Evolutionary conservation across 2,888 invertebrate genomes (phyloP).

Genomic region (Augochlorella aurata): DNA sequence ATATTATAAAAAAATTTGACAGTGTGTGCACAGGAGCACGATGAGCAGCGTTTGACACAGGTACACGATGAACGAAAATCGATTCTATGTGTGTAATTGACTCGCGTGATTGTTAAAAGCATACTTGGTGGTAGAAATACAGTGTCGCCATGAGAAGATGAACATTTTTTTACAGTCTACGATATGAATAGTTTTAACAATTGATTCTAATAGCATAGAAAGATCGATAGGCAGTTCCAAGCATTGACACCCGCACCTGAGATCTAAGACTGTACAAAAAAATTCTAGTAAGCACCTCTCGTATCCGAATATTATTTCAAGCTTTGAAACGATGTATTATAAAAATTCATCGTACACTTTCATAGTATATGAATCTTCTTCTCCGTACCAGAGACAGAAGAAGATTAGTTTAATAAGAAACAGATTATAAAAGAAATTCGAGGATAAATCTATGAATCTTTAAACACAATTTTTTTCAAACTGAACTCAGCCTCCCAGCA

Average conservation of each 20-base stretch:
- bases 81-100: slow-evolving; percentile 14
- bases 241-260: background rate
- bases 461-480: background rate
- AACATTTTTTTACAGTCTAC: background rate
- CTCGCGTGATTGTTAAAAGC: slow-evolving; percentile 10
- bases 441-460: background rate
- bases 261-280: background rate
- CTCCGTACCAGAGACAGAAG: background rate
- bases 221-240: slow-evolving; percentile 4
- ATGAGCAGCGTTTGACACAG: slow-evolving; percentile 14
- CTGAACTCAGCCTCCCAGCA: background rate
- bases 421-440: no score
- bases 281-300: background rate
- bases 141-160: background rate
- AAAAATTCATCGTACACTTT: background rate
- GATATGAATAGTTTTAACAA: background rate
- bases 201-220: slow-evolving; percentile 3
- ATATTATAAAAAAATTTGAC: slow-evolving; percentile 9
- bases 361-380: background rate
- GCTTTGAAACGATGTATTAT: background rate
- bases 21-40: background rate
- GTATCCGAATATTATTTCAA: background rate
- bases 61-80: slow-evolving; percentile 9
- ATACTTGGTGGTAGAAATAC: slow-evolving; percentile 14
- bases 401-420: background rate